Conservation (phyloP, 2,113 vertebrate genomes). For the Cephalopterus ornatus region DNA sequence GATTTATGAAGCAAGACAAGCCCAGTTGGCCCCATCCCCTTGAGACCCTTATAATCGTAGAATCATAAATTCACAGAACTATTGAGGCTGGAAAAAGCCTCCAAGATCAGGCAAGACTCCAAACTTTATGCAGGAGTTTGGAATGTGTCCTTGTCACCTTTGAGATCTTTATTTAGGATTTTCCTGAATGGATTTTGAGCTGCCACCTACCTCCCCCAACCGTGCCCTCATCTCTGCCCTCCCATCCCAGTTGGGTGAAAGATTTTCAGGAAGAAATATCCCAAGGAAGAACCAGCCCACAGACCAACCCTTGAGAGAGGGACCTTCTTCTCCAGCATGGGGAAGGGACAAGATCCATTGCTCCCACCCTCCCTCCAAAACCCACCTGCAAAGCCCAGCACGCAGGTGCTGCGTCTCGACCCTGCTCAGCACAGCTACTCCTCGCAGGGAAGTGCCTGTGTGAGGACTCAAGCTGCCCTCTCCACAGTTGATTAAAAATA, state of each 20-base stretch:
- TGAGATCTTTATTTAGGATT: neutral
- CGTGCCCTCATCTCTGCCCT: neutral
- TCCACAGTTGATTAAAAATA: constrained; percentile 58
- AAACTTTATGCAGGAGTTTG: neutral
- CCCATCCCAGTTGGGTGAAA: fast-evolving
- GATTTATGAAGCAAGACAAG: neutral
- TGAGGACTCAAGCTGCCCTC: neutral
- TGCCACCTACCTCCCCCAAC: fast-evolving
- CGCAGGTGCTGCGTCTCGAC: fast-evolving
- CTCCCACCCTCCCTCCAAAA: neutral
- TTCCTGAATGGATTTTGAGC: neutral
- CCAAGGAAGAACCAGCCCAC: neutral
- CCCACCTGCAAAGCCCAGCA: neutral
- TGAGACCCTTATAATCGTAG: fast-evolving
- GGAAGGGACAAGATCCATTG: neutral
- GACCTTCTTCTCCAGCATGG: fast-evolving
- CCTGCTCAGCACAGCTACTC: neutral
- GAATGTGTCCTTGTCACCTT: neutral
- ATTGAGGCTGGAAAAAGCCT: neutral
- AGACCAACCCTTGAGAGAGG: neutral
- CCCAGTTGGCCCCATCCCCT: neutral
- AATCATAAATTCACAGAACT: neutral
- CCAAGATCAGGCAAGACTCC: neutral
- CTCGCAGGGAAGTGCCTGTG: neutral
- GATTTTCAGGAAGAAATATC: neutral